These are phyloP conservation scores for Drosophila hamatofila DNA, from an alignment of 2,888 invertebrate genomes.

Conservation along the genomic window DNA sequence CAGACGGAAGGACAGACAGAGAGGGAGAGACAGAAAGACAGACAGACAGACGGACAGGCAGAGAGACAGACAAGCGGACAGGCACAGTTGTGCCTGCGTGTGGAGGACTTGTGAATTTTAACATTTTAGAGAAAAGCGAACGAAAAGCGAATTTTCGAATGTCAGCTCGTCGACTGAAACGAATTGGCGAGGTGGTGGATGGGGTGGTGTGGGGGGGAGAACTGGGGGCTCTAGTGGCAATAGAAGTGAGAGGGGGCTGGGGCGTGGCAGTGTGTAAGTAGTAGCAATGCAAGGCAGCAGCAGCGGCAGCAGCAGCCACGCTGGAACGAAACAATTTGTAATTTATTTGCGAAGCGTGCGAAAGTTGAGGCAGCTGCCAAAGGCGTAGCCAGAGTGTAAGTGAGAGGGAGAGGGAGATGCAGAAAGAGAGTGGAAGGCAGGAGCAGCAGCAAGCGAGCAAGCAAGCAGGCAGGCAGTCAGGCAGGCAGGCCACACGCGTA, in stretches of 20 bases:
- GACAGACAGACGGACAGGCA: slow-evolving; percentile 34
- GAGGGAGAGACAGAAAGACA: slow-evolving; percentile 17
- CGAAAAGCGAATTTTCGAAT: slow-evolving; percentile 66
- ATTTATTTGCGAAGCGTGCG: slow-evolving; percentile 82
- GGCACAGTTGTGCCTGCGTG: slow-evolving; percentile 23
- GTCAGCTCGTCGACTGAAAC: slow-evolving; percentile 74
- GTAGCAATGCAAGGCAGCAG: slow-evolving; percentile 47
- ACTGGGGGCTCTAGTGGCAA: slow-evolving; percentile 7
- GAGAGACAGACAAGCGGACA: slow-evolving; percentile 20
- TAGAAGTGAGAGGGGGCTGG: neutral
- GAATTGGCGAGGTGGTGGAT: slow-evolving; percentile 53
- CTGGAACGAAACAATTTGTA: slow-evolving; percentile 83
- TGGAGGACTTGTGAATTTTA: slow-evolving; percentile 78
- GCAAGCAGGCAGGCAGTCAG: slow-evolving; percentile 12
- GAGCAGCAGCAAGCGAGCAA: slow-evolving; percentile 16
- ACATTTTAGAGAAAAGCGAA: slow-evolving; percentile 82
- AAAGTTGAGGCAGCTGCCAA: slow-evolving; percentile 79
- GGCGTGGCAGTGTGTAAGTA: slow-evolving; percentile 53
- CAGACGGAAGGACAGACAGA: slow-evolving; percentile 46
- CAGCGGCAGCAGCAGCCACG: slow-evolving; percentile 25
- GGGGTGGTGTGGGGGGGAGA: slow-evolving; percentile 16
- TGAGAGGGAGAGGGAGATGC: neutral
- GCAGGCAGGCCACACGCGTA: slow-evolving; percentile 40
- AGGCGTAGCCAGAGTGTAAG: slow-evolving; percentile 70
- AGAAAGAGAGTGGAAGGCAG: slow-evolving; percentile 6